Evolutionary conservation across 2,113 vertebrate genomes (phyloP).

Genomic region (Tretioscincus oriximinensis): DNA sequence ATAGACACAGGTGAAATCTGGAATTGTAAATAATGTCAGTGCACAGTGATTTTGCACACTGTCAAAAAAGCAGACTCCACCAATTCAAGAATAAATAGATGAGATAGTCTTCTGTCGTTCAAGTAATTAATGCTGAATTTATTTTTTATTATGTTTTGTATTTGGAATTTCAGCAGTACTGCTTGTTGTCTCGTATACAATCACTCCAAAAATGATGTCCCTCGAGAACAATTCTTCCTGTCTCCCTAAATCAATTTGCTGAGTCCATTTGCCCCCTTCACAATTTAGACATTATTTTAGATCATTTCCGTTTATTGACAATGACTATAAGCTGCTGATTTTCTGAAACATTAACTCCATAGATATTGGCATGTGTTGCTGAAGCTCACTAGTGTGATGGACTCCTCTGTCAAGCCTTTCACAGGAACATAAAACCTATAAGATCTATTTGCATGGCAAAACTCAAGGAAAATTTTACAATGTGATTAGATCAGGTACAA

Average conservation of each 20-base stretch:
- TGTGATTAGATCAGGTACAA: background rate
- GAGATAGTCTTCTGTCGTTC: constrained; percentile 23
- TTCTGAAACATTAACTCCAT: constrained; percentile 43
- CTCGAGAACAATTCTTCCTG: constrained; percentile 7
- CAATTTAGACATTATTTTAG: constrained; percentile 42
- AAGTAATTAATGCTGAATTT: constrained; percentile 37
- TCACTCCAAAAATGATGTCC: constrained; percentile 13
- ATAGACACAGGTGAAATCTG: background rate
- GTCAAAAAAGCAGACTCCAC: background rate
- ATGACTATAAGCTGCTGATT: constrained; percentile 33
- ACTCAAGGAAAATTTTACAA: background rate
- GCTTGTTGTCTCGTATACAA: constrained; percentile 21
- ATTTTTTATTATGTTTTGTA: constrained; percentile 26
- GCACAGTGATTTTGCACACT: background rate
- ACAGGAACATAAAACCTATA: background rate
- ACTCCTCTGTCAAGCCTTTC: background rate
- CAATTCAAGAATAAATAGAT: background rate
- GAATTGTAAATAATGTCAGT: background rate
- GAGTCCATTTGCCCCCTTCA: constrained; percentile 16
- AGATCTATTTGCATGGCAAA: background rate
- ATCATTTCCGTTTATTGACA: constrained; percentile 47
- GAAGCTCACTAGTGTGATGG: constrained; percentile 32
- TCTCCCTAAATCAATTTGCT: constrained; percentile 28
- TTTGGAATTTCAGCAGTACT: background rate
- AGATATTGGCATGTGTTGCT: constrained; percentile 22